Base-by-base conservation (phyloP, 2,888 invertebrate species). In the Entomobrya multifasciata region DNA sequence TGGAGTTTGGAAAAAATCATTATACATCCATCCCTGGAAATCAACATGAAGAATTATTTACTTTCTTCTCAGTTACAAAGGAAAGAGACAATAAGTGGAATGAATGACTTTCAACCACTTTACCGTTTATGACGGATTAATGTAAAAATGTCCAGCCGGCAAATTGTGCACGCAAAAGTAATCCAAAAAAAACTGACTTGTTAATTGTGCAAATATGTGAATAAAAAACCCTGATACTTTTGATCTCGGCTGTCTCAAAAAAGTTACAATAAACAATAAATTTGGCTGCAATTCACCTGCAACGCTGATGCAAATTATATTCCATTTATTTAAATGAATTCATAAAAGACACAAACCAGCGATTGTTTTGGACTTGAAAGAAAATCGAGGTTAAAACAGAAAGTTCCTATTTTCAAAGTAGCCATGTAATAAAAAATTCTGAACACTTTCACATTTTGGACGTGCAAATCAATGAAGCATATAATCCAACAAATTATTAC, bases 401-500 rank as follows among this genome's bases (percentile, higher is more conserved):
- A 82, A 82, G 82, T 82, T 82, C 74, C 74, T 82, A 82, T 36
- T 70, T 62, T 49, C 30, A 57, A 60, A 49, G 36, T 62, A 82
- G 44, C 52, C 36, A 22, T 81, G 8, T 8, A 72, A 81, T 81
- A 72, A 36, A 36, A 6, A 70, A 81, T 70, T 79, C 44, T 20
- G 41, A 25, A 41, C 70, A 70, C 70, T 77, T 27, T 76, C 55
- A n/a, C n/a, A 36, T 47, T 15, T 55, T 49, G 44, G n/a, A 49
- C 47, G 17, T 27, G 11, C 17, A 67, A 44, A 47, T 2, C 70
- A 47, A 8, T 20, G 47, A 25, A 60, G 60, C 30, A 55, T 15
- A 55, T 52, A 80, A 79, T 25, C 22, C 30, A 49, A 15, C 15
- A 80, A 57, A 57, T 13, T 70, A 47, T 10, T 44, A 15, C 70